phyloP scores from a whole-genome alignment of 2,797 vertebrate genomes.

The Lacerta bilineata region DNA sequence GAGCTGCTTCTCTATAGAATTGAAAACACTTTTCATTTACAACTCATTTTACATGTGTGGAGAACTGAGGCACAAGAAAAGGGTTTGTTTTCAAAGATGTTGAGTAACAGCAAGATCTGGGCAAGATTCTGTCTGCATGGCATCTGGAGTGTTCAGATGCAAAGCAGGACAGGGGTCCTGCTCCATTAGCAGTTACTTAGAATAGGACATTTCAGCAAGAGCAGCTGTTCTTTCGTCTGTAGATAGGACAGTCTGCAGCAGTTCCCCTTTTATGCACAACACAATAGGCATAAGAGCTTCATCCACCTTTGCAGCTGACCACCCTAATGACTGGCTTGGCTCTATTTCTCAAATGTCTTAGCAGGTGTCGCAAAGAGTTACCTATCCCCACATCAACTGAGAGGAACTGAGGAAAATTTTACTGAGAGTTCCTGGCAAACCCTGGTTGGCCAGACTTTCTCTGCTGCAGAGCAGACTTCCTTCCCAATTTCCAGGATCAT shows the following conservation, averaged over 20 bases:
- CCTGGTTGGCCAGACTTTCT: not conserved
- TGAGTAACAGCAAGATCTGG: conserved; percentile 20
- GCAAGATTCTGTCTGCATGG: conserved; percentile 19
- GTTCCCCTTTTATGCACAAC: not conserved
- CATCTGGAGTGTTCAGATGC: conserved; percentile 24
- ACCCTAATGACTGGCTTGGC: not conserved
- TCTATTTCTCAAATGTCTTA: not conserved
- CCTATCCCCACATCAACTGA: not conserved
- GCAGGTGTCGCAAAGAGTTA: not conserved
- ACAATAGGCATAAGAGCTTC: not conserved
- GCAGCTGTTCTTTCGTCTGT: not conserved
- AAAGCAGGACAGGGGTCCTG: not conserved
- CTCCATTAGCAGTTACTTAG: not conserved
- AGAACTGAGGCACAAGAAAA: conserved; percentile 42
- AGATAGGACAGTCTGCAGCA: not conserved
- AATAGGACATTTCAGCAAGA: conserved; percentile 2
- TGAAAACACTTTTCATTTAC: not conserved
- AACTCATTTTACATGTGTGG: conserved; percentile 12
- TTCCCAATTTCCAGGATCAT: not conserved
- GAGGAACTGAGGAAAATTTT: not conserved
- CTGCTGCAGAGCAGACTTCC: not conserved
- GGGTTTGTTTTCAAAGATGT: conserved; percentile 3
- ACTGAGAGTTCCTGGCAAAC: not conserved
- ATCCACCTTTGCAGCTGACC: not conserved
- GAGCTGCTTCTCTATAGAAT: conserved; percentile 15